Evolutionary conservation across 2,113 vertebrate genomes (phyloP), one percentile per base, ranked within the genome.

Genomic region (Coryphaenoides rupestris): DNA sequence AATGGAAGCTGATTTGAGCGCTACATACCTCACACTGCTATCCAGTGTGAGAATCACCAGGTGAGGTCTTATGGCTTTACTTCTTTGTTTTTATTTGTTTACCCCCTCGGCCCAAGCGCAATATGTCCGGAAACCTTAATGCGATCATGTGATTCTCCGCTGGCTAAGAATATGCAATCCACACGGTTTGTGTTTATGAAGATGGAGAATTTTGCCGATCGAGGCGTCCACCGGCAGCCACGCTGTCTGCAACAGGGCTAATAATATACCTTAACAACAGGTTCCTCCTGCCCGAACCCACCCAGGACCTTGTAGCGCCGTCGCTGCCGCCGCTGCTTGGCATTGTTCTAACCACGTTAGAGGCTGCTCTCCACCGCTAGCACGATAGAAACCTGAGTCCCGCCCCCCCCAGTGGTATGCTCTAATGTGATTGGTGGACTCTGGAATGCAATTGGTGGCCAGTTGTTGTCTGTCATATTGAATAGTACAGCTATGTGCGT

Each of bases 381-480:
- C 40, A 66, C 63, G 68, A 63, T 63, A 70, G 46, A 63, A 69
- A 55, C 65, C 66, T 59, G 21, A 59, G 55, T 66, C 58, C 57
- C 66, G 63, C 55, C 63, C 73, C n/a, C 69, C 71, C 21, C 0
- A 22, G 10, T 4, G 17, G 16, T 23, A 57, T n/a, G 56, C 68
- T 60, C 53, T 74, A 84, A 87, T 71, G 65, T 61, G 40, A 72
- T 73, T 62, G 66, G 67, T 71, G 73, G 60, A 64, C 68, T 50
- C 64, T 63, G 21, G 81, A 74, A 72, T 78, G 64, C 26, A 57
- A 69, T 64, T 68, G 69, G 33, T 69, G 69, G 54, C 64, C 65
- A 66, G 63, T 81, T 74, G 72, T 78, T 79, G 74, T 81, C 68
- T 72, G 78, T 85, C 77, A 80, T 77, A 69, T 78, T 72, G 66